Percentiles rank a stretch among this genome's conserved stretches.
Conservation (phyloP, 2,888 invertebrate species). For the Microctonus brassicae region DNA sequence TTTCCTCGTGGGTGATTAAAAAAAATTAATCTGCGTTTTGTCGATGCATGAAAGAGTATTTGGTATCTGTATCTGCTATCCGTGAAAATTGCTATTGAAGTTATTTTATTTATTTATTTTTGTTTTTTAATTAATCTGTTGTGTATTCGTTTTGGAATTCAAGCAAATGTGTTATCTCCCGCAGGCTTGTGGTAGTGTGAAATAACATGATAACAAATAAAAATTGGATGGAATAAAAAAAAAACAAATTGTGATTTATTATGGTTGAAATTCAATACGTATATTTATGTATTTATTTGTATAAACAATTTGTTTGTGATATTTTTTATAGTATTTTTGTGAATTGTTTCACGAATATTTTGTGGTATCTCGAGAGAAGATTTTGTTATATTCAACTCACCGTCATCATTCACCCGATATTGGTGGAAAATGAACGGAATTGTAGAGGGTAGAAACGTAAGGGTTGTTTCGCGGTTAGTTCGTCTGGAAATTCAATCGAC, state of each 20-base stretch:
- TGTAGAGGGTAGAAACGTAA: slow-evolving; percentile 5
- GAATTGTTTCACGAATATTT: slow-evolving; percentile 1
- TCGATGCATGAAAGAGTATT: background rate
- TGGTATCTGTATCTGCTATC: background rate
- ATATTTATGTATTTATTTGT: background rate
- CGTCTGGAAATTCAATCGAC: slow-evolving; percentile 46
- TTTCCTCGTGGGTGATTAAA: slow-evolving; percentile 44
- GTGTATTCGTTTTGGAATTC: background rate
- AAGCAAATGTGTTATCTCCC: background rate
- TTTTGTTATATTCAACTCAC: background rate
- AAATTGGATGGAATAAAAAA: slow-evolving; percentile 15
- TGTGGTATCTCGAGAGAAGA: background rate
- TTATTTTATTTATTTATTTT: slow-evolving; percentile 17
- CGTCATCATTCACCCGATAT: background rate
- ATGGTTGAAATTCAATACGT: background rate
- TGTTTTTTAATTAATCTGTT: slow-evolving; percentile 18
- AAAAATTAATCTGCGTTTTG: slow-evolving; percentile 29
- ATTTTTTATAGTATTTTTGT: background rate
- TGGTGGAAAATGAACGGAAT: background rate
- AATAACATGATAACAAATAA: slow-evolving; percentile 30
- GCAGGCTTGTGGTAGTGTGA: slow-evolving; percentile 14
- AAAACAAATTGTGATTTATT: background rate
- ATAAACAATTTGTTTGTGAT: background rate
- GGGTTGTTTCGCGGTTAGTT: slow-evolving; percentile 25
- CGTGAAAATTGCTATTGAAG: background rate